Conservation (phyloP, 1,140 invertebrate genomes). For the Dendroctonus valens region DNA sequence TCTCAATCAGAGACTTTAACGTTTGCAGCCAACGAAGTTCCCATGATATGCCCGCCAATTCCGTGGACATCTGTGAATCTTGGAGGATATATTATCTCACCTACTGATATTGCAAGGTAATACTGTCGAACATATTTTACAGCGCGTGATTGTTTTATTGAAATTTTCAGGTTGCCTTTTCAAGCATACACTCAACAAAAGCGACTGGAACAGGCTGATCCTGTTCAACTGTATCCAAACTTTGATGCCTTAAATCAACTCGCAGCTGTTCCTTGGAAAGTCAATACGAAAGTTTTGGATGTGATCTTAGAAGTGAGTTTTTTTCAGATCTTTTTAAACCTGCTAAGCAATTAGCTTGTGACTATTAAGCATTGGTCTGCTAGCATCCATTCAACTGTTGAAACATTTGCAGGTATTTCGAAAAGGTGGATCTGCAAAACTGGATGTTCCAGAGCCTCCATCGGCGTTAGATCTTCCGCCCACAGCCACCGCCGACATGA, state of each 20-base stretch:
- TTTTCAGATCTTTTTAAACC: slow-evolving; percentile 8
- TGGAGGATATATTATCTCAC: slow-evolving; percentile 76
- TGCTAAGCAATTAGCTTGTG: background rate
- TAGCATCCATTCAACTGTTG: slow-evolving; percentile 1
- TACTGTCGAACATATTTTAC: background rate
- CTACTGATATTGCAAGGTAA: slow-evolving; percentile 63
- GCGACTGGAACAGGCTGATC: slow-evolving; percentile 57
- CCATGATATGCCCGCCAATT: slow-evolving; percentile 75
- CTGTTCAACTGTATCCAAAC: slow-evolving; percentile 72
- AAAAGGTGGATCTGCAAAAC: slow-evolving; percentile 72
- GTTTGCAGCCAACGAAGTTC: slow-evolving; percentile 70
- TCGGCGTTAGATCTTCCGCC: slow-evolving; percentile 57
- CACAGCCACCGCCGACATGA: slow-evolving; percentile 48
- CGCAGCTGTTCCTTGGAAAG: slow-evolving; percentile 84
- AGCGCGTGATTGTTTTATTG: background rate
- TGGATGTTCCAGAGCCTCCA: slow-evolving; percentile 78
- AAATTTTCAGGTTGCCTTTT: slow-evolving; percentile 43
- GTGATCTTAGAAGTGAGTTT: slow-evolving; percentile 55
- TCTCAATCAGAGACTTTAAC: slow-evolving; percentile 65
- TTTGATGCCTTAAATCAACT: slow-evolving; percentile 92
- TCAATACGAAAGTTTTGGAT: slow-evolving; percentile 75
- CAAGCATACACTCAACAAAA: slow-evolving; percentile 63
- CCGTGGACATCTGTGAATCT: slow-evolving; percentile 69
- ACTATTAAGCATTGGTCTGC: slow-evolving; percentile 4
- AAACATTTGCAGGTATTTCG: slow-evolving; percentile 58